Conservation (phyloP, 92 coral and sea anemone species). For the Zoanthus gigantus region DNA sequence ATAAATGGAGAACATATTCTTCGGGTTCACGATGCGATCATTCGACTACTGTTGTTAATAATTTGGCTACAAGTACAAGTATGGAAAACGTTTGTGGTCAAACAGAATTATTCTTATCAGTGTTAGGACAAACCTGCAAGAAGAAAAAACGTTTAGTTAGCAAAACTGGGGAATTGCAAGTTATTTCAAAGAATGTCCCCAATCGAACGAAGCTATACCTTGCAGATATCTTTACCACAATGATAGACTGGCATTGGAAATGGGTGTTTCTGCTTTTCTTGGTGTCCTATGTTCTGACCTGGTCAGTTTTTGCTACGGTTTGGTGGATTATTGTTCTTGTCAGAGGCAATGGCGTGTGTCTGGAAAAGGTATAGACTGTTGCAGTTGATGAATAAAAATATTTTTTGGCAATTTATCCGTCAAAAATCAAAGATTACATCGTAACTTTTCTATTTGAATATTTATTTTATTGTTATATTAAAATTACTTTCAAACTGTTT, state of each 20-base stretch:
- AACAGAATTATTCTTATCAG: not conserved
- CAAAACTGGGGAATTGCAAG: slow-evolving; percentile 78
- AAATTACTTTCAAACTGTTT: not conserved
- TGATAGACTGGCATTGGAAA: slow-evolving; percentile 85
- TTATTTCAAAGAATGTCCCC: slow-evolving; percentile 77
- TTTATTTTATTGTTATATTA: not conserved
- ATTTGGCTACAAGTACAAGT: not conserved
- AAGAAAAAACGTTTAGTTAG: slow-evolving; percentile 71
- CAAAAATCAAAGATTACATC: too few species aligned
- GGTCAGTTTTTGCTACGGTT: slow-evolving; percentile 82
- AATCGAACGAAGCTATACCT: slow-evolving; percentile 75
- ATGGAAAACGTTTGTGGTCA: slow-evolving; percentile 19
- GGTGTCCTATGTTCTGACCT: slow-evolving; percentile 81
- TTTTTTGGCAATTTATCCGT: not conserved
- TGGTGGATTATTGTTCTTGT: slow-evolving; percentile 87
- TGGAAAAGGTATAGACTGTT: slow-evolving; percentile 68
- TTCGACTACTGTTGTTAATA: not conserved
- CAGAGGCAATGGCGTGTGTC: slow-evolving; percentile 85
- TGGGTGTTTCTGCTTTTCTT: slow-evolving; percentile 83
- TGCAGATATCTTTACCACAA: slow-evolving; percentile 87
- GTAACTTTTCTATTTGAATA: too few species aligned
- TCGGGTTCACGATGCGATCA: not conserved
- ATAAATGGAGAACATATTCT: not conserved
- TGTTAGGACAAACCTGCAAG: not conserved
- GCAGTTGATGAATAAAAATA: not conserved